Base-by-base conservation (phyloP, 2,888 invertebrate species). In the Leucophenga montana region DNA sequence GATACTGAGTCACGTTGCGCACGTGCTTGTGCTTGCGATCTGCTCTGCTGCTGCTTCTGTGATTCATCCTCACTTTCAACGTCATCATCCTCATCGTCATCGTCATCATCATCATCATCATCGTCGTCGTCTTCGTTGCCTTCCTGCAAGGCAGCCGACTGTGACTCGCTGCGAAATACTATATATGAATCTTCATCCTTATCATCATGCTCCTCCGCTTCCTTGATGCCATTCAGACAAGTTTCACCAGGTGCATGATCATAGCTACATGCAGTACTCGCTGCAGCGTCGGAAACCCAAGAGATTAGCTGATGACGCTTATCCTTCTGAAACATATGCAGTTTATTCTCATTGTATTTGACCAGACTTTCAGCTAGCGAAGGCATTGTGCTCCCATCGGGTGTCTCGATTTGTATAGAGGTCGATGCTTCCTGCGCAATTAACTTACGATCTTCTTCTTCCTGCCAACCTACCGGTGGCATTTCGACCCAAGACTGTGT, bases 401-500 rank as follows among this genome's bases (percentile, higher is more conserved):
- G 87, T 3, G 89, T 88, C 71, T 89, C 89, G 44, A 88, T 88
- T 73, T 88, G 88, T 72, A 89, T 88, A 0, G 89, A 88, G 18
- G 88, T 88, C 0, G 88, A 84, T 70, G 86, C 72, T 70, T 88
- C 87, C 9, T 81, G 79, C 0, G 84, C 84, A 65, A 89, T 68
- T 75, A 85, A 82, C 68, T 91, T 87, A 27, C 91, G 90, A 88
- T 97, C 97, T 59, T 93, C 92, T 33, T 92, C 90, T 81, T 95
- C 94, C 87, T 96, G 94, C 97, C 97, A 98, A 8, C 93, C 94
- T 9, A 91, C 90, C 2, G 98, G 98, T 9, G 98, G 98, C 71
- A 93, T 92, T 89, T 99, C 98, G 0, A 97, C 91, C 99, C 99
- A 99, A 0, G 98, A 95, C 90, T 97, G 95, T 9, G n/a, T n/a